Percentiles rank a stretch among this genome's conserved stretches.
Conservation (phyloP, 1,140 invertebrate genomes). For the Drosophila bocki region DNA sequence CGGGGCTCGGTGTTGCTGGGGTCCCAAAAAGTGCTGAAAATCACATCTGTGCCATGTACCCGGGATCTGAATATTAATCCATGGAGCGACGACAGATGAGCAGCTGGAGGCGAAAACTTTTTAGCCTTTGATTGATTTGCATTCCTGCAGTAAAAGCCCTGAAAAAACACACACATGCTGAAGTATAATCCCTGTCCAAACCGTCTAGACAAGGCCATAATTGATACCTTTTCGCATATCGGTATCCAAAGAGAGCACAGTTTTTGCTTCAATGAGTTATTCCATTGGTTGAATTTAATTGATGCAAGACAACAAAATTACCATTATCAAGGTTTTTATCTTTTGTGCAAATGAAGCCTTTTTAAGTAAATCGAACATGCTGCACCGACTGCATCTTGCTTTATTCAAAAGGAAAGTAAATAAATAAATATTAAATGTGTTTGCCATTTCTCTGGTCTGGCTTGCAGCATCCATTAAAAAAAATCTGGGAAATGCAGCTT, state of each 20-base stretch:
- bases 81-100: constrained; percentile 26
- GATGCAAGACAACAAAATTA: too few relatives aligned
- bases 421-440: not conserved
- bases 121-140: constrained; percentile 67
- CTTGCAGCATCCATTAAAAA: not conserved
- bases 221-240: not conserved
- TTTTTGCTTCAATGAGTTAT: not conserved
- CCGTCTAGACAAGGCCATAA: constrained; percentile 50
- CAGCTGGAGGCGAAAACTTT: constrained; percentile 16
- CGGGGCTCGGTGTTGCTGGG: constrained; percentile 6
- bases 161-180: not conserved
- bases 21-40: constrained; percentile 17
- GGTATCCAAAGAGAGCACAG: not conserved
- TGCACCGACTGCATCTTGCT: too few relatives aligned
- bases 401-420: not conserved
- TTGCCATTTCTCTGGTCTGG: not conserved
- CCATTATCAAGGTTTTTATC: not conserved
- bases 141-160: constrained; percentile 31
- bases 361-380: not conserved
- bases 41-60: constrained; percentile 39
- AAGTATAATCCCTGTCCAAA: constrained; percentile 8
- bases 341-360: not conserved
- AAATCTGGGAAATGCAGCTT: too few relatives aligned
- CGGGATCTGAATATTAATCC: constrained; percentile 15
- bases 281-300: not conserved